Conservation (phyloP, 2,888 invertebrate species). For the Acronicta psi region DNA sequence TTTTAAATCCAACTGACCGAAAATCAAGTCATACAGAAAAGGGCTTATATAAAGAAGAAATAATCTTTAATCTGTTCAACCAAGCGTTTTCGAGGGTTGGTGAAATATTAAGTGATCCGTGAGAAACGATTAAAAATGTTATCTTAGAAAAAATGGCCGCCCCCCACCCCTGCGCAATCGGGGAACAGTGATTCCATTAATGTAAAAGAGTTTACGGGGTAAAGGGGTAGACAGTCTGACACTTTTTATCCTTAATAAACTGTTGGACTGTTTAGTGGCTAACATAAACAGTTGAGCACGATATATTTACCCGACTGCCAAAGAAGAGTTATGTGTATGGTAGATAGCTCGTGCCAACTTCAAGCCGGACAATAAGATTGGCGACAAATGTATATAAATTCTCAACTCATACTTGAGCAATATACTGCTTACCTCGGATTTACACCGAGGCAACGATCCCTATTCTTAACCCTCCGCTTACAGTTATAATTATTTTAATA, state of each 20-base stretch:
- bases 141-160: constrained; percentile 76
- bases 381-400: constrained; percentile 38
- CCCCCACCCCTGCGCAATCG: constrained; percentile 54
- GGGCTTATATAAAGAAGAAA: constrained; percentile 66
- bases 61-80: constrained; percentile 71
- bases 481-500: constrained; percentile 88
- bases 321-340: too few species aligned
- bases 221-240: constrained; percentile 37
- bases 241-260: constrained; percentile 27
- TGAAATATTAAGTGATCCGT: constrained; percentile 69
- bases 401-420: constrained; percentile 6
- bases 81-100: constrained; percentile 62
- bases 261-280: constrained; percentile 8
- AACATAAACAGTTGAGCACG: too few species aligned
- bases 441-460: constrained; percentile 51
- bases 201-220: constrained; percentile 51
- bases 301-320: too few species aligned
- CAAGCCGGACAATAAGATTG: too few species aligned
- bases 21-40: constrained; percentile 70
- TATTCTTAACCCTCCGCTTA: constrained; percentile 63
- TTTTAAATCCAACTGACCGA: constrained; percentile 61
- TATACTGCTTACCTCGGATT: constrained; percentile 43
- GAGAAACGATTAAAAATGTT: constrained; percentile 79
- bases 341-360: too few species aligned
- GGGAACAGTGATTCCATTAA: constrained; percentile 65